phyloP scores from a whole-genome alignment of 2,888 invertebrate species.

The Exocentrus adspersus region DNA sequence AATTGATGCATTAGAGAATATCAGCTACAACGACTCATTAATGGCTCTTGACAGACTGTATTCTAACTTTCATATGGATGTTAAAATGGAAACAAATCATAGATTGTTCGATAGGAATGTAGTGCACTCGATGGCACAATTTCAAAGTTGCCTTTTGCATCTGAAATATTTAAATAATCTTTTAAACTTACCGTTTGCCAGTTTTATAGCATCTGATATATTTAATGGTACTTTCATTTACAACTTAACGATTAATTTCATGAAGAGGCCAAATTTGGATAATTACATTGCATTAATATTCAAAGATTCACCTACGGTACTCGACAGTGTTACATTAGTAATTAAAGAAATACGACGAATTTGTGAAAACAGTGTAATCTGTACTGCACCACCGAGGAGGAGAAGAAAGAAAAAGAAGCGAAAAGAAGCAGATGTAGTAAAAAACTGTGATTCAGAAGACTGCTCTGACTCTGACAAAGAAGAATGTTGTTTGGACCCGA shows the following conservation, averaged over 20 bases:
- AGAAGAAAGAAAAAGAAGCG: conserved; percentile 34
- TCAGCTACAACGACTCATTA: conserved; percentile 69
- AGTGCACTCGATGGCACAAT: conserved; percentile 73
- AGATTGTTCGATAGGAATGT: conserved; percentile 68
- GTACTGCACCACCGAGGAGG: conserved; percentile 16
- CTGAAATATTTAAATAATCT: conserved; percentile 73
- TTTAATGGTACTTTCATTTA: conserved; percentile 83
- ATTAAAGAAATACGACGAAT: conserved; percentile 23
- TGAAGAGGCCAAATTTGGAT: conserved; percentile 53
- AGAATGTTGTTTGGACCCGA: conserved; percentile 49
- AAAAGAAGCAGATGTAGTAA: conserved; percentile 24
- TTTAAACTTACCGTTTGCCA: conserved; percentile 69
- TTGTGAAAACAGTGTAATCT: not conserved
- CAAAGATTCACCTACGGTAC: conserved; percentile 22
- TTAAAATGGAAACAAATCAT: conserved; percentile 65
- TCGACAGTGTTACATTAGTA: conserved; percentile 28
- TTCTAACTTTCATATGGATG: conserved; percentile 69
- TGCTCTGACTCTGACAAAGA: conserved; percentile 38
- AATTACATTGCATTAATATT: conserved; percentile 47
- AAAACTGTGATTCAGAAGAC: conserved; percentile 24
- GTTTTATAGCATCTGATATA: conserved; percentile 69
- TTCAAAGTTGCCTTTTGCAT: conserved; percentile 72
- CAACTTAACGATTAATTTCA: conserved; percentile 74
- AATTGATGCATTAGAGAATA: conserved; percentile 64
- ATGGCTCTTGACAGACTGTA: conserved; percentile 69